Conservation (phyloP, 2,888 invertebrate genomes). For the Euphydryas editha region DNA sequence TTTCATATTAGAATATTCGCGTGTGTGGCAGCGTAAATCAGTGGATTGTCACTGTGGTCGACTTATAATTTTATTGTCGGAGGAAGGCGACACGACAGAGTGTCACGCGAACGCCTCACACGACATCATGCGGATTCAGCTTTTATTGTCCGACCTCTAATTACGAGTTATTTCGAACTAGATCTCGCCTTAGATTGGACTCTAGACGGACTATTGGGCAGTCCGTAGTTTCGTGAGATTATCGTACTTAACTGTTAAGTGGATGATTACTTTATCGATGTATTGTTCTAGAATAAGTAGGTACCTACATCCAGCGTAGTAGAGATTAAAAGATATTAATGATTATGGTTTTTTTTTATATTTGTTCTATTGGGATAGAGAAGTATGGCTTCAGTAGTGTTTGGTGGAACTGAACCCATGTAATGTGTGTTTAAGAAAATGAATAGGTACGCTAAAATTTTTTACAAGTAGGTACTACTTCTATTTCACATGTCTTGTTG, state of each 20-base stretch:
- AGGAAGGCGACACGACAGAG: conserved; percentile 75
- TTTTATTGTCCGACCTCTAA: conserved; percentile 77
- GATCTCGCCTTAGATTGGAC: conserved; percentile 75
- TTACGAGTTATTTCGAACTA: conserved; percentile 70
- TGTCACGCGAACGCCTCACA: conserved; percentile 67
- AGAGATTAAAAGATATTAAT: neutral
- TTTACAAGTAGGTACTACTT: too few relatives aligned
- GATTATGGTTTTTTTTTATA: too few relatives aligned
- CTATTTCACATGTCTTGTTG: too few relatives aligned
- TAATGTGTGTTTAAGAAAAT: too few relatives aligned
- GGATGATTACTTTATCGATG: conserved; percentile 66
- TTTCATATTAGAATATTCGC: conserved; percentile 79
- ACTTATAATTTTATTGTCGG: conserved; percentile 84
- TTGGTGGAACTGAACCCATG: too few relatives aligned
- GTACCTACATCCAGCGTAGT: too few relatives aligned
- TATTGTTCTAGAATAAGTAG: conserved; percentile 26
- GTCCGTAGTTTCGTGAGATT: conserved; percentile 76
- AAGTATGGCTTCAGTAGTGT: too few relatives aligned
- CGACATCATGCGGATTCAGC: conserved; percentile 67
- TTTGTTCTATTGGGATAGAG: too few relatives aligned
- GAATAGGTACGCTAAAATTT: too few relatives aligned
- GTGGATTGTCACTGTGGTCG: conserved; percentile 82
- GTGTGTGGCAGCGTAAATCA: conserved; percentile 82
- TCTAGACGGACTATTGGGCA: conserved; percentile 70
- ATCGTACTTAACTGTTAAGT: conserved; percentile 61